Percentiles rank a stretch among this genome's conserved stretches.
phyloP scores from a whole-genome alignment of 2,113 vertebrate genomes.

The Rhea pennata region DNA sequence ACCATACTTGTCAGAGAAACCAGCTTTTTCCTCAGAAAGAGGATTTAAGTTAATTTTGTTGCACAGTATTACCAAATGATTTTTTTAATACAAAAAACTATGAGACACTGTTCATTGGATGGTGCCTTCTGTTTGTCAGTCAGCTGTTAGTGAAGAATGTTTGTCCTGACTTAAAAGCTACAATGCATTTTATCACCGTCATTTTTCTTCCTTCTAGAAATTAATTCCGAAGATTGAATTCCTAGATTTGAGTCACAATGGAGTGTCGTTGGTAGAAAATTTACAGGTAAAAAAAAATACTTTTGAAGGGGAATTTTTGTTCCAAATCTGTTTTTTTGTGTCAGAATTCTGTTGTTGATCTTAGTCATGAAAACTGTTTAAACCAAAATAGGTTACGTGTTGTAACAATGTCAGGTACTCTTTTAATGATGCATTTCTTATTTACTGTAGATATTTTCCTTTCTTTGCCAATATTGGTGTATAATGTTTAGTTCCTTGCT shows the following conservation, averaged over 20 bases:
- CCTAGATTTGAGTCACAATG: slow-evolving; percentile 95
- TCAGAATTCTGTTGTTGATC: not conserved
- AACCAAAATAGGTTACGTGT: not conserved
- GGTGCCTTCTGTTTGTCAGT: not conserved
- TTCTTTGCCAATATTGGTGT: not conserved
- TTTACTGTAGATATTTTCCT: not conserved
- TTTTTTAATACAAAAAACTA: not conserved
- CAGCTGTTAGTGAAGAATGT: not conserved
- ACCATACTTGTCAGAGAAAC: not conserved
- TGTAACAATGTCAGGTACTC: not conserved
- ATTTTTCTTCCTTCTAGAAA: slow-evolving; percentile 81
- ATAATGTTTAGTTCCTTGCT: not conserved
- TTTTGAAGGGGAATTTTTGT: not conserved
- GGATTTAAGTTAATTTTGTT: not conserved
- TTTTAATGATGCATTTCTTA: not conserved
- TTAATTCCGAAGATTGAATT: slow-evolving; percentile 95
- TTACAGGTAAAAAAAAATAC: slow-evolving; percentile 82
- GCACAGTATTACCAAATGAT: not conserved
- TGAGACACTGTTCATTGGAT: not conserved
- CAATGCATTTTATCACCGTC: not conserved
- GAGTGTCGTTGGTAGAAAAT: slow-evolving; percentile 88
- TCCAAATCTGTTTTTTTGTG: not conserved
- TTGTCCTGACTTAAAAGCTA: not conserved
- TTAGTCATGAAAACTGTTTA: not conserved
- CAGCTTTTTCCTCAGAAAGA: not conserved